Percentiles rank a stretch among this genome's conserved stretches.
phyloP scores from a whole-genome alignment of 2,888 invertebrate species.

The Heliothis peltigera region DNA sequence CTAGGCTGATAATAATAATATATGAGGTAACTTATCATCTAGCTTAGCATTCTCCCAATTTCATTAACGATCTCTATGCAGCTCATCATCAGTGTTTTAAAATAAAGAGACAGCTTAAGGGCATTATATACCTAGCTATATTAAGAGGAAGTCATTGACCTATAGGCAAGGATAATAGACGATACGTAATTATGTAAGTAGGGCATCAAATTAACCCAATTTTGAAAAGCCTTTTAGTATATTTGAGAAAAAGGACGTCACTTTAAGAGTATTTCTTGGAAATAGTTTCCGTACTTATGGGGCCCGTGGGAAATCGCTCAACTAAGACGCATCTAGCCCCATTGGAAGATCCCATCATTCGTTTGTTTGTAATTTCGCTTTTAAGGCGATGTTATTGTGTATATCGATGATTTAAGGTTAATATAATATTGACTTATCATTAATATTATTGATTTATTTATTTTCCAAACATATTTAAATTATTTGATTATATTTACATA shows the following conservation, averaged over 20 bases:
- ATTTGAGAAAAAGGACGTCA: conserved; percentile 14
- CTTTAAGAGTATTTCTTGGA: conserved; percentile 25
- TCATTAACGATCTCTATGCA: too few species aligned
- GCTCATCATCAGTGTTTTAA: too few species aligned
- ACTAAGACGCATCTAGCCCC: conserved; percentile 30
- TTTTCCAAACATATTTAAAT: too few species aligned
- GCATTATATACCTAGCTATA: background rate
- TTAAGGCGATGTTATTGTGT: background rate
- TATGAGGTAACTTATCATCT: too few species aligned
- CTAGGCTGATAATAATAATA: too few species aligned
- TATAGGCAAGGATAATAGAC: background rate
- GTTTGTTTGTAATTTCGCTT: conserved; percentile 19
- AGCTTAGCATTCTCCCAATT: too few species aligned
- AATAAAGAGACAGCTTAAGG: too few species aligned
- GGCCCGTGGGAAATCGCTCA: conserved; percentile 48
- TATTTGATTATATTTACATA: too few species aligned
- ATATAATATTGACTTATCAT: too few species aligned
- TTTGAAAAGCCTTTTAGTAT: conserved; percentile 6
- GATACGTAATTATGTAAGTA: background rate
- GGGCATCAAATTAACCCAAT: conserved; percentile 4
- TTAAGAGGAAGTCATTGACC: background rate
- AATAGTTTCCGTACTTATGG: conserved; percentile 42
- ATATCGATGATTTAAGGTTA: too few species aligned
- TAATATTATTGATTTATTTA: too few species aligned
- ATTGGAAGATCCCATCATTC: conserved; percentile 33